phyloP scores from a whole-genome alignment of 2,888 invertebrate species.

The Morpho helenor region DNA sequence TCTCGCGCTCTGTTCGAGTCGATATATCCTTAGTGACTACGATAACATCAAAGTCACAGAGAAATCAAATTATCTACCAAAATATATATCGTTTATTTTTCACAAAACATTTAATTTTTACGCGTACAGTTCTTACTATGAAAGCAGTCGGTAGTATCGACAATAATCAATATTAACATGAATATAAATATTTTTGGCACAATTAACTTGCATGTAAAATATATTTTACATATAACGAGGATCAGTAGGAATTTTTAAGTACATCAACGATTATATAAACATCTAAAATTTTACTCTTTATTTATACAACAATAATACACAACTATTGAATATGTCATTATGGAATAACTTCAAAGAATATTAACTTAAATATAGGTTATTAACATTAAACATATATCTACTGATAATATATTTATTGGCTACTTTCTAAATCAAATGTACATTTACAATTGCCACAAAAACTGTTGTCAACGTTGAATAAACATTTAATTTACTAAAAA shows the following conservation, averaged over 20 bases:
- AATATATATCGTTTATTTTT: constrained; percentile 14
- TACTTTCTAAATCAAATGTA: too few relatives aligned
- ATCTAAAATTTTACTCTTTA: background rate
- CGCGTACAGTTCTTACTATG: background rate
- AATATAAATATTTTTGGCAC: constrained; percentile 7
- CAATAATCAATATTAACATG: constrained; percentile 9
- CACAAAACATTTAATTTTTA: constrained; percentile 8
- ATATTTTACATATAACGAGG: background rate
- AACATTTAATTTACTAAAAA: too few relatives aligned
- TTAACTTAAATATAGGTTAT: too few relatives aligned
- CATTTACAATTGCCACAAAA: too few relatives aligned
- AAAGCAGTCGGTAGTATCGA: constrained; percentile 9
- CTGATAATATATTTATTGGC: too few relatives aligned
- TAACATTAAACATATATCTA: too few relatives aligned
- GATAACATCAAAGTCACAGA: background rate
- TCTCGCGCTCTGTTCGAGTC: too few relatives aligned
- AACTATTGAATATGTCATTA: background rate
- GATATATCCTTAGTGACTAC: too few relatives aligned
- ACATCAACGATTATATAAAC: background rate
- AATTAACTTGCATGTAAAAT: background rate
- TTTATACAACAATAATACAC: too few relatives aligned
- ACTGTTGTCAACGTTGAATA: too few relatives aligned
- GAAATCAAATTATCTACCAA: background rate
- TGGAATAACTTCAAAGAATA: too few relatives aligned
- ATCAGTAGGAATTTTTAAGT: background rate